Percentiles rank a stretch among this genome's conserved stretches.
Conservation (phyloP, 2,888 invertebrate species). For the Galeopsomyia nigrocyanea region DNA sequence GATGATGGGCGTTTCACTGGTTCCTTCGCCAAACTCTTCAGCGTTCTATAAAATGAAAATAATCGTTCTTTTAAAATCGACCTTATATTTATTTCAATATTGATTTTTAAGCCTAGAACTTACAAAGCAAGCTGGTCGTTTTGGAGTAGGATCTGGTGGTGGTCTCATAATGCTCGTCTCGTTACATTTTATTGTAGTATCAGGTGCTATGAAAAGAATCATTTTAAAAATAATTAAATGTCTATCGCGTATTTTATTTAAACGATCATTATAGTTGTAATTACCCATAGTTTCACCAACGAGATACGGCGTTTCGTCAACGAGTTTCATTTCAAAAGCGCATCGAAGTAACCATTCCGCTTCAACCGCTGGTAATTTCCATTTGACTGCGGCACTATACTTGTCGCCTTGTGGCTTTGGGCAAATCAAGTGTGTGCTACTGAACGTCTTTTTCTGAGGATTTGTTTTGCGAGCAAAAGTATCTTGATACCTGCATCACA, state of each 20-base stretch:
- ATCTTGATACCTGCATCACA: conserved; percentile 72
- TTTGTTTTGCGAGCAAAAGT: conserved; percentile 75
- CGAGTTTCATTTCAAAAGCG: conserved; percentile 71
- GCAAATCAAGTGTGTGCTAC: conserved; percentile 87
- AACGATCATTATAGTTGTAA: background rate
- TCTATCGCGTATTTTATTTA: background rate
- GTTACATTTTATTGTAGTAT: conserved; percentile 8
- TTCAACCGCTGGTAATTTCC: conserved; percentile 86
- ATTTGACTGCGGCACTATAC: conserved; percentile 85
- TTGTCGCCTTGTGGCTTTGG: conserved; percentile 83
- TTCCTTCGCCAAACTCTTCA: conserved; percentile 21
- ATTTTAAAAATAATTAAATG: conserved; percentile 12
- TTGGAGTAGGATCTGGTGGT: conserved; percentile 42
- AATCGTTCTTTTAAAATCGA: background rate
- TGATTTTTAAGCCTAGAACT: background rate
- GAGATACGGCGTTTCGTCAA: conserved; percentile 73
- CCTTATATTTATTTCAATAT: background rate
- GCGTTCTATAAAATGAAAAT: conserved; percentile 44
- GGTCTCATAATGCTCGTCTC: conserved; percentile 44
- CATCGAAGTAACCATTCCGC: conserved; percentile 85
- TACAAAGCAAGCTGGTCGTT: conserved; percentile 29
- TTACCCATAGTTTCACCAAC: conserved; percentile 72
- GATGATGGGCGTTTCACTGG: conserved; percentile 54
- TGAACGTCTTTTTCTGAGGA: conserved; percentile 70
- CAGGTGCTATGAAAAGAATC: conserved; percentile 49